Percentiles rank a stretch among this genome's conserved stretches.
Evolutionary conservation across 2,113 vertebrate genomes (phyloP).

Genomic region (Ovibos moschatus): DNA sequence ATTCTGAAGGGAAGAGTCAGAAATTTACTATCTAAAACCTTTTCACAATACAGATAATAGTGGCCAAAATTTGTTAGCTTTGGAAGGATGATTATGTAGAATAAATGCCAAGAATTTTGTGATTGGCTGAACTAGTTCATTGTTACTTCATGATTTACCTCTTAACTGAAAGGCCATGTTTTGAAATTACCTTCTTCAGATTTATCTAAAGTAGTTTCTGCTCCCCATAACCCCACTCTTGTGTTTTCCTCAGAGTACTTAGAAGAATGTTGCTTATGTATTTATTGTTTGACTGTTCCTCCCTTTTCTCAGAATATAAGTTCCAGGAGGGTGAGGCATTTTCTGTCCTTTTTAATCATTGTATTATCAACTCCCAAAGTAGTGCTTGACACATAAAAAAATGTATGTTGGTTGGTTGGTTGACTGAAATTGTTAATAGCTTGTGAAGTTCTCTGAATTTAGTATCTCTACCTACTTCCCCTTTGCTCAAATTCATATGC

Average conservation of each 20-base stretch:
- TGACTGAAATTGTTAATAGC: not conserved
- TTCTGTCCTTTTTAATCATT: not conserved
- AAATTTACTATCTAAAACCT: not conserved
- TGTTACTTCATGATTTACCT: not conserved
- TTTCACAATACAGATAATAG: not conserved
- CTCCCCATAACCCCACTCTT: not conserved
- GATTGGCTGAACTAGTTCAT: not conserved
- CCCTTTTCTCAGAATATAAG: not conserved
- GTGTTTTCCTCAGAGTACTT: not conserved
- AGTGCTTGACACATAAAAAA: not conserved
- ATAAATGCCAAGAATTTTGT: not conserved
- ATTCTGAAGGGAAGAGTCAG: not conserved
- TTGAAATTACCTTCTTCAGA: not conserved
- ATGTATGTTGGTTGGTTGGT: not conserved
- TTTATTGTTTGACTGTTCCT: not conserved
- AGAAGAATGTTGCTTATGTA: not conserved
- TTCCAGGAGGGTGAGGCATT: not conserved
- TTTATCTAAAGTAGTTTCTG: not conserved
- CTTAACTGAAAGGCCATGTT: not conserved
- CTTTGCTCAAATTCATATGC: not conserved
- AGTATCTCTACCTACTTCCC: not conserved
- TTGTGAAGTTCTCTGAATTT: not conserved
- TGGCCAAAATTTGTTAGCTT: not conserved
- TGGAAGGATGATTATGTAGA: not conserved
- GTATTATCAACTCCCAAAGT: not conserved